A percentile compares a stretch with the other conserved stretches of the same genome.
These are phyloP conservation scores for Platichthys flesus DNA, from an alignment of 2,113 vertebrate species.

Conservation along the genomic window DNA sequence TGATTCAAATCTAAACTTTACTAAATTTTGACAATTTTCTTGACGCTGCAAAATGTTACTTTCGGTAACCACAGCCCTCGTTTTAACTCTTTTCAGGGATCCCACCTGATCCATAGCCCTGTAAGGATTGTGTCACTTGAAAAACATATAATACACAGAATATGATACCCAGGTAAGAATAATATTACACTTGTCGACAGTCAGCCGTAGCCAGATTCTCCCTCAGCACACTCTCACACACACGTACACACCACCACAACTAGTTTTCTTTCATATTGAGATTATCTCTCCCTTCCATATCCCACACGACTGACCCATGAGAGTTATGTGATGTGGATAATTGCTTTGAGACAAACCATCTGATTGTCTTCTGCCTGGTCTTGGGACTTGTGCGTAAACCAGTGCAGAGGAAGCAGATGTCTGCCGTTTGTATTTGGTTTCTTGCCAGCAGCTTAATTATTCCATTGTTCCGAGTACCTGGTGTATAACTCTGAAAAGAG, in stretches of 20 bases:
- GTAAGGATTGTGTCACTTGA: background rate
- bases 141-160: background rate
- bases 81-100: too few relatives aligned
- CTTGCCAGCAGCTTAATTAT: constrained; percentile 57
- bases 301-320: constrained; percentile 30
- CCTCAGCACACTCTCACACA: background rate
- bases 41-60: too few relatives aligned
- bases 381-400: constrained; percentile 37
- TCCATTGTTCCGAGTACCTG: constrained; percentile 44
- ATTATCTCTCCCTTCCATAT: constrained; percentile 23
- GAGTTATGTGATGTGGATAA: constrained; percentile 52
- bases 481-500: constrained; percentile 27
- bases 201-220: background rate
- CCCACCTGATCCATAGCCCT: background rate
- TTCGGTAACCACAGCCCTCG: too few relatives aligned
- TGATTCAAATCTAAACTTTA: too few relatives aligned
- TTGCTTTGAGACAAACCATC: constrained; percentile 63
- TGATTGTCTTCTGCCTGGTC: constrained; percentile 50
- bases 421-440: constrained; percentile 50
- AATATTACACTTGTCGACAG: background rate
- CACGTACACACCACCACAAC: background rate
- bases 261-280: constrained; percentile 7
- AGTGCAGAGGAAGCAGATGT: constrained; percentile 49
- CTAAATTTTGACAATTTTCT: too few relatives aligned
- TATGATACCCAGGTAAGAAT: background rate